Evolutionary conservation across 2,888 invertebrate species (phyloP).

Genomic region (Seladonia tumulorum): DNA sequence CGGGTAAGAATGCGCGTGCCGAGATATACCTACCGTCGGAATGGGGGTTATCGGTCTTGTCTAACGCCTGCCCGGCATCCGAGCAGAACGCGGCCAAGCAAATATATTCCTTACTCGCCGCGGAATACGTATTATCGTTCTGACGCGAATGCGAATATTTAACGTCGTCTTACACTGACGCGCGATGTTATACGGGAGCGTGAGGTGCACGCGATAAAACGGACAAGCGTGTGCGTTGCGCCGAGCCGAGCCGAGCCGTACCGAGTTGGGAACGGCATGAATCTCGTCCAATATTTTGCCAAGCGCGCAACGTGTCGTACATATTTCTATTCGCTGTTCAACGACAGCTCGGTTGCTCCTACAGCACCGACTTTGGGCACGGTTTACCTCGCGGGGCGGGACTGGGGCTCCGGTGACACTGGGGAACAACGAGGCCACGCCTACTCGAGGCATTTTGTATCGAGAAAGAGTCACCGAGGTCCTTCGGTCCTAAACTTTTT

Average conservation of each 20-base stretch:
- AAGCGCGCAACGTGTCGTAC: not conserved
- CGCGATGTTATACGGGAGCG: conserved; percentile 31
- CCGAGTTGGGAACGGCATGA: not conserved
- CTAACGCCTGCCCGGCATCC: conserved; percentile 42
- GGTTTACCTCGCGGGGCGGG: not conserved
- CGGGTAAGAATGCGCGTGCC: conserved; percentile 40
- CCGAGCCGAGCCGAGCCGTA: not conserved
- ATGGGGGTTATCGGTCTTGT: conserved; percentile 61
- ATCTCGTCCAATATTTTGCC: conserved; percentile 2
- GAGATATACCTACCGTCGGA: conserved; percentile 36
- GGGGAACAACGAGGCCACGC: not conserved
- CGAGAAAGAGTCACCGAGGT: not conserved
- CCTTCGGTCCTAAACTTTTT: not conserved
- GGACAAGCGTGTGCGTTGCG: not conserved
- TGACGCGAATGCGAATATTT: conserved; percentile 66
- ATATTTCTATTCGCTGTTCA: not conserved
- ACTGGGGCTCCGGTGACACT: not conserved
- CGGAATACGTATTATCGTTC: conserved; percentile 70
- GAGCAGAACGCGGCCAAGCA: conserved; percentile 59
- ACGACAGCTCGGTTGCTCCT: not conserved
- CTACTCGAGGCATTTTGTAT: not conserved
- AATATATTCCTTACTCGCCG: conserved; percentile 69
- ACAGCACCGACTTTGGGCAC: not conserved
- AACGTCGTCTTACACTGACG: conserved; percentile 59
- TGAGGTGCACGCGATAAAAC: conserved; percentile 17